Conservation (phyloP, 35 echinoderm and acorn worm genomes). For the Ophiothrix spiculata region DNA sequence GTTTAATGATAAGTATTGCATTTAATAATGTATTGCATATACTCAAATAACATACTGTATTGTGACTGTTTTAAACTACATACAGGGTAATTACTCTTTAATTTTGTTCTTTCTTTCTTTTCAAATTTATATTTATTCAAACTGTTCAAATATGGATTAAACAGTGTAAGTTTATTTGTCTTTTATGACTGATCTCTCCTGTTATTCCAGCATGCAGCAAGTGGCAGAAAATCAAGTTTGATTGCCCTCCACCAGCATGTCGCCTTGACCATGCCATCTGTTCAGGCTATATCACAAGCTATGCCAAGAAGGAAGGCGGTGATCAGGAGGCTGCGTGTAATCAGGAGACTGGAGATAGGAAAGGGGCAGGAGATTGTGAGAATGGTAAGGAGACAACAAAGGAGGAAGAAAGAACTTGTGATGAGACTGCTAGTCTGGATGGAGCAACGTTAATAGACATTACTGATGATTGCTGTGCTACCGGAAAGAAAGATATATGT, state of each 20-base stretch:
- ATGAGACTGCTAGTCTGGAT: too few species aligned
- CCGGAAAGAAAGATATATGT: too few species aligned
- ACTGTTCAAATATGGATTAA: background rate
- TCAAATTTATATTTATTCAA: background rate
- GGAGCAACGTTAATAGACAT: too few species aligned
- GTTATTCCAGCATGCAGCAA: constrained; percentile 41
- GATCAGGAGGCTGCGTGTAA: too few species aligned
- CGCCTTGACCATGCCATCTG: constrained; percentile 92
- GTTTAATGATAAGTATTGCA: too few species aligned
- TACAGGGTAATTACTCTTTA: background rate
- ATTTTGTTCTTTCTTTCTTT: background rate
- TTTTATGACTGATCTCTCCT: background rate
- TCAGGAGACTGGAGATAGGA: too few species aligned
- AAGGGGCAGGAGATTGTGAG: too few species aligned
- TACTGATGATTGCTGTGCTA: too few species aligned
- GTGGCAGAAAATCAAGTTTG: constrained; percentile 66
- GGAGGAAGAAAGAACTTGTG: too few species aligned
- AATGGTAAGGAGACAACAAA: too few species aligned
- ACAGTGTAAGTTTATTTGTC: background rate
- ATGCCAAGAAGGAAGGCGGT: too few species aligned
- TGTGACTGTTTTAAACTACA: background rate
- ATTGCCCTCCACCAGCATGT: constrained; percentile 70
- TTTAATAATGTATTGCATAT: background rate
- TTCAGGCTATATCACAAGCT: background rate
- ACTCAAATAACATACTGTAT: background rate